Conservation (phyloP, 2,113 vertebrate species). For the Equus przewalskii region DNA sequence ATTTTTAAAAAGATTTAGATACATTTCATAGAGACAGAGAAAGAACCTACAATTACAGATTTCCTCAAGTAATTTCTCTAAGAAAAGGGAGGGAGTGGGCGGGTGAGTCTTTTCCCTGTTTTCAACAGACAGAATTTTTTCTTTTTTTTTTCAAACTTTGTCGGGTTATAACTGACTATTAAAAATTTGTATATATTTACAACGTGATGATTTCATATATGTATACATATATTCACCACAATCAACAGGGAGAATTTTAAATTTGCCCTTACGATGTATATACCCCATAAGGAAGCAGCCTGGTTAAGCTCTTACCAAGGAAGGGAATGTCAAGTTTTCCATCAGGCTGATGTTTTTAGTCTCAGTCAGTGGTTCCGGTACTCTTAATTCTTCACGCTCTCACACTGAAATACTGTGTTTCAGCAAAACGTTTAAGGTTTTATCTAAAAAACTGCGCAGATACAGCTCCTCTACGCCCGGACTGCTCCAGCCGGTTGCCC, state of each 20-base stretch:
- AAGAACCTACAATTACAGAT: not conserved
- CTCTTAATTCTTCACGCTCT: not conserved
- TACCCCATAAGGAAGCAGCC: accelerated
- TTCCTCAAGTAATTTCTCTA: slow-evolving; percentile 32
- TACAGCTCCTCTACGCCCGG: not conserved
- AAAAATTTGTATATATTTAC: not conserved
- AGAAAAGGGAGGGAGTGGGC: not conserved
- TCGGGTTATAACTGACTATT: not conserved
- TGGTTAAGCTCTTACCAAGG: not conserved
- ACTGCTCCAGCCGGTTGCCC: not conserved
- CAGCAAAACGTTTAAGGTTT: not conserved
- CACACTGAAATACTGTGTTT: not conserved
- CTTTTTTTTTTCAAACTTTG: not conserved
- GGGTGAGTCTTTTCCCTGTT: not conserved
- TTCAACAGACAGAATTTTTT: not conserved
- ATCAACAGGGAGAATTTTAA: not conserved
- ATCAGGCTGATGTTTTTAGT: not conserved
- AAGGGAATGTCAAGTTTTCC: not conserved
- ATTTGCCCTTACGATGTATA: not conserved
- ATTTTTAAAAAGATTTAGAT: not conserved
- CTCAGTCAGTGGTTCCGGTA: not conserved
- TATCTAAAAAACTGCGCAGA: not conserved
- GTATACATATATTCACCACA: not conserved
- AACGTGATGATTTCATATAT: not conserved
- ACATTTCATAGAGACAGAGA: not conserved